Evolutionary conservation across 1,140 invertebrate species (phyloP), one percentile per base, ranked within the genome.

Genomic region (Drosophila takahashii): DNA sequence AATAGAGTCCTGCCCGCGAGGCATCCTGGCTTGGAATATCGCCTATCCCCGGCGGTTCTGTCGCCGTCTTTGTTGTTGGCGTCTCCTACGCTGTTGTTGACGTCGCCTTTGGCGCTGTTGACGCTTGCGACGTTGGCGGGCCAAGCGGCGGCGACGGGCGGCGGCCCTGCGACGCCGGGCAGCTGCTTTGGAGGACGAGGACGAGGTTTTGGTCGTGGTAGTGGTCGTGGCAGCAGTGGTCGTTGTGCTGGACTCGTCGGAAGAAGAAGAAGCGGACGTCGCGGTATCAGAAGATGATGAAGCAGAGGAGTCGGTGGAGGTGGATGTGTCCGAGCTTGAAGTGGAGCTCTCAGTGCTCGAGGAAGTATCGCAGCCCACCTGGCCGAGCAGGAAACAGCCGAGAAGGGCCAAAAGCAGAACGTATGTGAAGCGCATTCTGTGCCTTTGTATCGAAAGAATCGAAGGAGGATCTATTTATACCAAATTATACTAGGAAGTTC

Each of bases 381-480:
- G 54, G 3, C 41, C 26, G 37, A 80, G 15, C 8, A 76, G 41
- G 10, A 80, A 9, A 15, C 72, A 64, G 27, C 54, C 29, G 6
- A 75, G n/a, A 8, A 80, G 29, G 3, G 54, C 65, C 26, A 65
- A 15, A 36, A 64, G 11, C 0, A 80, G 13, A 41, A 70, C 39
- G 36, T 44, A 54, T 13, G 36, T 29, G 0, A 64, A 16, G 8
- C 61, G 69, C 76, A 79, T 79, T 26, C 18, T 39, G 41, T 18
- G n/a, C 10, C 4, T 27, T 26, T 34, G 2, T 13, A 34, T 4
- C 0, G 4, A 3, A 44, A 27, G 4, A 10, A 3, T 16, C 7
- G 13, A 2, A 0, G 32, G 10, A 0, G 0, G 13, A 26, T 10
- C 18, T 16, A 44, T 59, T 64, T 59, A 62, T 44, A 44, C 7